A percentile compares a stretch with the other conserved stretches of the same genome.
These are phyloP conservation scores for Periophthalmus modestus DNA, from an alignment of 2,113 vertebrate species.

Conservation along the genomic window DNA sequence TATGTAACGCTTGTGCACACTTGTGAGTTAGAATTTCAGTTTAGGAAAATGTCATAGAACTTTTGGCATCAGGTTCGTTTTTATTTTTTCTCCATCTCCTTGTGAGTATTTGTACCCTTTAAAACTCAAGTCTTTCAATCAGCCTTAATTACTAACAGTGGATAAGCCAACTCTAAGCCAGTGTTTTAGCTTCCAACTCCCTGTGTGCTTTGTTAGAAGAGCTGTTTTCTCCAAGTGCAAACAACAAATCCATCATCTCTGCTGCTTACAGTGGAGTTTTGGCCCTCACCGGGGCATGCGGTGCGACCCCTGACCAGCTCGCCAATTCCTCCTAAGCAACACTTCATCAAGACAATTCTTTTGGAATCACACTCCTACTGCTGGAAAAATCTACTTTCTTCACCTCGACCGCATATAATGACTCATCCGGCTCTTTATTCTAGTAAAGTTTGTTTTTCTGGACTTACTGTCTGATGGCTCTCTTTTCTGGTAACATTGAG, in stretches of 20 bases:
- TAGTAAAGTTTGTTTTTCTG: background rate
- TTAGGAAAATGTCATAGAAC: conserved; percentile 7
- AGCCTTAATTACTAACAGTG: conserved; percentile 21
- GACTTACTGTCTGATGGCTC: no score
- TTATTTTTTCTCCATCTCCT: background rate
- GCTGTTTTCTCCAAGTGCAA: conserved; percentile 35
- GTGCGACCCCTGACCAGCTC: conserved; percentile 23
- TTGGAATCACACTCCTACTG: conserved; percentile 13
- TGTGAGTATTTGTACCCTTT: conserved; percentile 7
- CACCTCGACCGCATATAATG: background rate
- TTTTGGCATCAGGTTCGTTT: background rate
- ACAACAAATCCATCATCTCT: conserved; percentile 53
- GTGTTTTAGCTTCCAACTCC: conserved; percentile 27
- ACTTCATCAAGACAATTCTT: conserved; percentile 33
- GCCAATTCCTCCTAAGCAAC: conserved; percentile 25
- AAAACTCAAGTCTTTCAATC: background rate
- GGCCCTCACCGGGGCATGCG: conserved; percentile 15
- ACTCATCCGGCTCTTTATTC: background rate
- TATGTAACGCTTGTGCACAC: conserved; percentile 6
- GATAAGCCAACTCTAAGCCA: conserved; percentile 13
- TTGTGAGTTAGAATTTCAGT: no score
- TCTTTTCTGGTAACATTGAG: no score
- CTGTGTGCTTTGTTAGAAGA: conserved; percentile 47
- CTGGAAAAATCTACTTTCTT: conserved; percentile 18
- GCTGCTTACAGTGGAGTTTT: conserved; percentile 24